Conservation (phyloP, 2,888 invertebrate genomes). For the Leucophora obtusa region DNA sequence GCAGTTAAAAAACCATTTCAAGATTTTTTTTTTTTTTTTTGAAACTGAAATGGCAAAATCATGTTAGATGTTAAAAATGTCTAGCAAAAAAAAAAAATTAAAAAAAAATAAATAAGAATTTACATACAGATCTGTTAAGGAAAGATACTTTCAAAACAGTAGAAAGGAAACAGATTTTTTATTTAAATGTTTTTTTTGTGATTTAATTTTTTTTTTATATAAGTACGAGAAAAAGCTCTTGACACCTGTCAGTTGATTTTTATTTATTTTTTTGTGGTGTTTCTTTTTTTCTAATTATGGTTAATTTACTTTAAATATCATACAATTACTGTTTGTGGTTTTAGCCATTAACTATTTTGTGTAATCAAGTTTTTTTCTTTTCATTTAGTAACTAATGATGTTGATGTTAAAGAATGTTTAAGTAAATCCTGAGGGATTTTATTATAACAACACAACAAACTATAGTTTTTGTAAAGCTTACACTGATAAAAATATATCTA, state of each 20-base stretch:
- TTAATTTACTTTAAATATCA: neutral
- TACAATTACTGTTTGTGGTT: neutral
- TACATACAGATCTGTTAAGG: neutral
- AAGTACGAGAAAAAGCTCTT: neutral
- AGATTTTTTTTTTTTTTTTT: neutral
- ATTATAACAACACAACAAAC: neutral
- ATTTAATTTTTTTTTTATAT: neutral
- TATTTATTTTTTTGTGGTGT: neutral
- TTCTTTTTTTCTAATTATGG: neutral
- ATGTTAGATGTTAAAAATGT: conserved; percentile 36
- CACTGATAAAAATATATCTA: too few species aligned
- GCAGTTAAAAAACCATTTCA: conserved; percentile 14
- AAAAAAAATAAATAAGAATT: neutral
- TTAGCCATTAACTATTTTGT: neutral
- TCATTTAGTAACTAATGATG: neutral
- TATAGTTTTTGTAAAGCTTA: neutral
- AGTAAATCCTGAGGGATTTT: conserved; percentile 19
- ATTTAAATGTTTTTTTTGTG: neutral
- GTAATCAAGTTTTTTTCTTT: neutral
- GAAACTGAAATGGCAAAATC: conserved; percentile 28
- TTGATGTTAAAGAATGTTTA: neutral
- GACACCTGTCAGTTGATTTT: neutral
- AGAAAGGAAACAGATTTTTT: neutral
- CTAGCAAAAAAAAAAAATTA: neutral
- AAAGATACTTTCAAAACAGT: neutral